A percentile compares a stretch with the other conserved stretches of the same genome.
phyloP scores from a whole-genome alignment of 2,888 invertebrate species.

The Glaucopsyche alexis region DNA sequence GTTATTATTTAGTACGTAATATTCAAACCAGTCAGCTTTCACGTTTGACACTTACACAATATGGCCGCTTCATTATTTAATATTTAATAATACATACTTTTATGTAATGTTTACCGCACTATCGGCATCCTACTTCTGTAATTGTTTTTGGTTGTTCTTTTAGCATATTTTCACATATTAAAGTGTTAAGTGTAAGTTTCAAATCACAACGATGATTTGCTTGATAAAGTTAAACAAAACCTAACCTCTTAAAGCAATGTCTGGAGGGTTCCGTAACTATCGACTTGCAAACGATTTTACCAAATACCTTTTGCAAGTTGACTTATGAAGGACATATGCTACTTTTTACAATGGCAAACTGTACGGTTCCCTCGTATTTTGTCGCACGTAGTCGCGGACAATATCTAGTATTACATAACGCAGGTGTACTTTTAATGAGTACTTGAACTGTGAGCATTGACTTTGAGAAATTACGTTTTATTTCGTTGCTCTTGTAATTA shows the following conservation, averaged over 20 bases:
- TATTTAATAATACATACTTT: conserved; percentile 6
- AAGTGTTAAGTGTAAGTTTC: no score
- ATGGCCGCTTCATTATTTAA: neutral
- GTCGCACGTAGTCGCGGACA: no score
- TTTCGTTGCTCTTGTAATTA: conserved; percentile 16
- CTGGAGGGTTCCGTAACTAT: no score
- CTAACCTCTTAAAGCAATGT: no score
- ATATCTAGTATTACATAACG: neutral
- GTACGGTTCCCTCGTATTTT: no score
- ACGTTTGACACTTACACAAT: conserved; percentile 22
- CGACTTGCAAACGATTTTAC: no score
- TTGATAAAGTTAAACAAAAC: no score
- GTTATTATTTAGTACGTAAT: neutral
- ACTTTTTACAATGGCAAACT: no score
- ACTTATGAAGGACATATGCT: no score
- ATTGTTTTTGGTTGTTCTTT: neutral
- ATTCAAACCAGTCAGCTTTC: conserved; percentile 12
- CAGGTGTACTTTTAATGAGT: neutral
- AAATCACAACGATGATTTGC: no score
- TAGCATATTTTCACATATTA: neutral
- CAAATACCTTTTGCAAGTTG: no score
- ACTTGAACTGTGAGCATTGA: neutral
- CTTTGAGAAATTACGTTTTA: conserved; percentile 5
- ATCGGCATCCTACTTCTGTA: neutral
- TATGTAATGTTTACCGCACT: neutral